Evolutionary conservation across 1,140 invertebrate species (phyloP).

Genomic region (Drosophila lini): DNA sequence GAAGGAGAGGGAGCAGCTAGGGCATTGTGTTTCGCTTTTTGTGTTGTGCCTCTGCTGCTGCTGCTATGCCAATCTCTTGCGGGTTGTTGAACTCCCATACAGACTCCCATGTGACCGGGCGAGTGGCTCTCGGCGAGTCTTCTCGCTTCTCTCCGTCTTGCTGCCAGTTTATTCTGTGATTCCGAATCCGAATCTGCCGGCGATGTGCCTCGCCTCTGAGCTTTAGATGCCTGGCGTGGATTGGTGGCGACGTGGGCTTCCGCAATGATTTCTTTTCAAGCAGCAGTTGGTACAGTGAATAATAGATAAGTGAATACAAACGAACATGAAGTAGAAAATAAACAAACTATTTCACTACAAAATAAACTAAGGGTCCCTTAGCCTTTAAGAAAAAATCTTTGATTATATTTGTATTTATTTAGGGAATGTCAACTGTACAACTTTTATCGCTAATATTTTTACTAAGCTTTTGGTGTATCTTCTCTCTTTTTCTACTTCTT

Average conservation of each 20-base stretch:
- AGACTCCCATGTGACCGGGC: constrained; percentile 63
- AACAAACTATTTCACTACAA: neutral
- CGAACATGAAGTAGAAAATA: neutral
- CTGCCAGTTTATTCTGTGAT: constrained; percentile 27
- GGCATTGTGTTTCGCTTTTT: constrained; percentile 37
- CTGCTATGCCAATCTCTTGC: constrained; percentile 58
- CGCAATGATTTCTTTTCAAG: constrained; percentile 51
- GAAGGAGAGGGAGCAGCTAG: constrained; percentile 7
- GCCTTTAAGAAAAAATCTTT: too few relatives aligned
- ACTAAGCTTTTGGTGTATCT: constrained; percentile 9
- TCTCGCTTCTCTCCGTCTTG: constrained; percentile 21
- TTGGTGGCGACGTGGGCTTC: constrained; percentile 41
- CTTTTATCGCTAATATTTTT: constrained; percentile 34
- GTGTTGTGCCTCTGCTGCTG: constrained; percentile 31
- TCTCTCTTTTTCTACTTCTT: neutral
- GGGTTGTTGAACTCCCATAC: constrained; percentile 67
- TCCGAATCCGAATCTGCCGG: constrained; percentile 50
- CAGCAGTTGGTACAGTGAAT: constrained; percentile 7
- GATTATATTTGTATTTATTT: neutral
- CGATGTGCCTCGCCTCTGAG: neutral
- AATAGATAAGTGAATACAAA: neutral
- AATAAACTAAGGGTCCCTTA: too few relatives aligned
- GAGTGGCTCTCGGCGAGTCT: constrained; percentile 66
- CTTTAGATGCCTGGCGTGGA: constrained; percentile 32
- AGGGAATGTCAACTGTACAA: neutral